Conservation (phyloP, 2,797 vertebrate species). For the Xenops minutus region DNA sequence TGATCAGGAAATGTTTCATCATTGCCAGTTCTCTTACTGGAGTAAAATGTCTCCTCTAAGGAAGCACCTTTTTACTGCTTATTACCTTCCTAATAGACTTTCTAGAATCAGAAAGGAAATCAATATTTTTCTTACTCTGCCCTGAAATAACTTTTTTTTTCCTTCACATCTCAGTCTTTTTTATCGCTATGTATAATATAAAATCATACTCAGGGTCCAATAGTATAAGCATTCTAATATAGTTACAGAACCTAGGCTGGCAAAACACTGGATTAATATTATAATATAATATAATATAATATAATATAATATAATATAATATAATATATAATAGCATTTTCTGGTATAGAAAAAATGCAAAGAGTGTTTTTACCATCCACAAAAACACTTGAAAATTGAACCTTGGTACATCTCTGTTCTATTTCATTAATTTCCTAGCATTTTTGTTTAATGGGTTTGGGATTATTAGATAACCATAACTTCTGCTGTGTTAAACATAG, state of each 20-base stretch:
- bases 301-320: too few relatives aligned
- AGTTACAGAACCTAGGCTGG: neutral
- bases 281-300: too few relatives aligned
- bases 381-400: neutral
- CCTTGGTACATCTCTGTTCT: neutral
- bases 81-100: neutral
- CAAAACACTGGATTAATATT: neutral
- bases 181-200: neutral
- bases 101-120: conserved; percentile 28
- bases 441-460: neutral
- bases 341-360: neutral
- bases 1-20: neutral
- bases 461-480: neutral
- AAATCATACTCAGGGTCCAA: neutral
- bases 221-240: neutral
- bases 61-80: neutral
- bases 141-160: neutral
- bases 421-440: neutral
- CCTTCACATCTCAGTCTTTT: neutral
- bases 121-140: neutral
- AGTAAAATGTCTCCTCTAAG: neutral
- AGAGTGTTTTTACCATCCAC: neutral
- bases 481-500: neutral
- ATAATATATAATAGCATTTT: neutral
- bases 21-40: neutral